A percentile compares a stretch with the other conserved stretches of the same genome.
These are phyloP conservation scores for Dasyprocta punctata DNA, from an alignment of 2,113 vertebrate genomes.

Conservation along the genomic window DNA sequence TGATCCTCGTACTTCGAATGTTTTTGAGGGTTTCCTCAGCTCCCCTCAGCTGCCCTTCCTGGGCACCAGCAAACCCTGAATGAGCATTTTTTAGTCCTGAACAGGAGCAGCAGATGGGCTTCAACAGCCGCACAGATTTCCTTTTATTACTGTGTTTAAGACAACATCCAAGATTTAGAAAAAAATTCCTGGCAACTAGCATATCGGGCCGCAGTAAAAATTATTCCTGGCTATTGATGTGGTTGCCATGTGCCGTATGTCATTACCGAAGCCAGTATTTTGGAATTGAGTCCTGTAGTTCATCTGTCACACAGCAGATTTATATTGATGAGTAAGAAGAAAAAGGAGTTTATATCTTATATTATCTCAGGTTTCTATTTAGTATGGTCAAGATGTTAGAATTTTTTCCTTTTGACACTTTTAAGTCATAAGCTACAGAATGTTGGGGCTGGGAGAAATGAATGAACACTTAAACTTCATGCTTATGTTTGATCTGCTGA, in stretches of 20 bases:
- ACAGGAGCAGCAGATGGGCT: constrained; percentile 56
- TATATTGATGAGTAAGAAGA: not conserved
- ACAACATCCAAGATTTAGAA: not conserved
- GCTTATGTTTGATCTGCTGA: not conserved
- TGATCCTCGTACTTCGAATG: not conserved
- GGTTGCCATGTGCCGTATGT: not conserved
- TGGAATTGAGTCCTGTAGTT: not conserved
- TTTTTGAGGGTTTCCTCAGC: constrained; percentile 42
- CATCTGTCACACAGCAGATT: not conserved
- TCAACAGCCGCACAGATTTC: constrained; percentile 47
- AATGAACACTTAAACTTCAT: not conserved
- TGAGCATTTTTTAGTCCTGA: constrained; percentile 63
- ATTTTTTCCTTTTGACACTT: not conserved
- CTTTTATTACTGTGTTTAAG: constrained; percentile 67
- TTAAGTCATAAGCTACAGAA: not conserved
- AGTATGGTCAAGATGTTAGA: not conserved
- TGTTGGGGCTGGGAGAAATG: not conserved
- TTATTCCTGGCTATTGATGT: not conserved
- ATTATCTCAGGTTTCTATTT: not conserved
- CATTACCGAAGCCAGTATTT: not conserved
- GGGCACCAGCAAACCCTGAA: constrained; percentile 29
- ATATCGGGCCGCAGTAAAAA: not conserved
- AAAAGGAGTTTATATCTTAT: not conserved
- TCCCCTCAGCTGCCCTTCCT: not conserved
- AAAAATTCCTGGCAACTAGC: not conserved